Base-by-base conservation (phyloP, 1,140 invertebrate species). In the Bombus picipes region DNA sequence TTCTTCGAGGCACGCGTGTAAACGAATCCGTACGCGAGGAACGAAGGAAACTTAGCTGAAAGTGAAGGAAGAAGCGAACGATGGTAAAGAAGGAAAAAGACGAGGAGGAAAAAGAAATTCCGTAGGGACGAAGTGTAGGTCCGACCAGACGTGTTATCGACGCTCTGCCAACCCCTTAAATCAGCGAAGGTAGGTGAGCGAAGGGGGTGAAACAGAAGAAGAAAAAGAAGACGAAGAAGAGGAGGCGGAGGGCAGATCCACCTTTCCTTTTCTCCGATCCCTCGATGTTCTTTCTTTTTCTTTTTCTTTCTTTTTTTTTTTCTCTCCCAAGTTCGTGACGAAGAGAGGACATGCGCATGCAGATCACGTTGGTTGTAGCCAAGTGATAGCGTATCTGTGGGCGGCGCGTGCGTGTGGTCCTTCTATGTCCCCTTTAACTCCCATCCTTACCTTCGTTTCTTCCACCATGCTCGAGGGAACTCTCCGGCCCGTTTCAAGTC, bases 341-440 rank as follows among this genome's bases (percentile, higher is more conserved):
- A 88, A 92, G 92, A 93, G 89, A 89, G 92, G 92, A 94, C 93
- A 93, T 93, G 93, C 92, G 91, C 92, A 94, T 94, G 93, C 93
- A 94, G 94, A 95, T 94, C 94, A 95, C 94, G 94, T 94, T 90
- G 93, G 91, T 93, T 92, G 93, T 93, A 92, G 89, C 90, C 89
- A 88, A 92, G 92, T 95, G 94, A 94, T 95, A 94, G 90, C 92
- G 91, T 95, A 95, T 95, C 94, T 94, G 94, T 95, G 94, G 94
- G 94, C 94, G 94, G 93, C 91, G 91, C 93, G 92, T 93, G 94
- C 92, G 94, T 95, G 94, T 95, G 94, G 94, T 95, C 94, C 92
- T 85, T 83, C 89, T 88, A 88, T 94, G 92, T 94, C 93, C 89
- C 91, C 86, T 82, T 89, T 53, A 71, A 70, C 85, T 85, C 47